Evolutionary conservation across 2,888 invertebrate genomes (phyloP).

Genomic region (Trachelus stipa): DNA sequence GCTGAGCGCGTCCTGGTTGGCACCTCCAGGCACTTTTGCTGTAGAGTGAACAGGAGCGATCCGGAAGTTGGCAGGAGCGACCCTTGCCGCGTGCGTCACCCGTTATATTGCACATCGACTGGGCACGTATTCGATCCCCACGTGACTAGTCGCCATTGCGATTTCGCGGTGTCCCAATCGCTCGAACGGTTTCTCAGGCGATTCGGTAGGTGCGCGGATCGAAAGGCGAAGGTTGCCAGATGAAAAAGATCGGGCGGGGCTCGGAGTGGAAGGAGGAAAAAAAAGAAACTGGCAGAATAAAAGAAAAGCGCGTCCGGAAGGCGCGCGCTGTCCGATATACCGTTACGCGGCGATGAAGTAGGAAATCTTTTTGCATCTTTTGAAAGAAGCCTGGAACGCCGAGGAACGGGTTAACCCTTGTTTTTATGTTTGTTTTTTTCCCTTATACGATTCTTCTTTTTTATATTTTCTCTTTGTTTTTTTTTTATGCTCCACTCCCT

Average conservation of each 20-base stretch:
- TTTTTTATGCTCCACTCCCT: background rate
- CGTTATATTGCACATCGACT: too few relatives aligned
- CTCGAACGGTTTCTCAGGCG: too few relatives aligned
- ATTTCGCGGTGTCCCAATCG: too few relatives aligned
- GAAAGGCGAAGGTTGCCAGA: background rate
- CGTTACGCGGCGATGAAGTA: constrained; percentile 33
- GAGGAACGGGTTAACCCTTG: constrained; percentile 41
- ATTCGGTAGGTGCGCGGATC: background rate
- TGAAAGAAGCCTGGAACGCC: constrained; percentile 5
- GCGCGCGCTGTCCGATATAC: constrained; percentile 23
- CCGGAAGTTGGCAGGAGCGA: too few relatives aligned
- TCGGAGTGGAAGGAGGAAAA: constrained; percentile 42
- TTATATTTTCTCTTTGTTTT: background rate
- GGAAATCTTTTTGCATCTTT: constrained; percentile 33
- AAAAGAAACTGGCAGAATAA: background rate
- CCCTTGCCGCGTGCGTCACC: too few relatives aligned
- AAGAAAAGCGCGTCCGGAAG: constrained; percentile 2
- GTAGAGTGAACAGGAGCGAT: too few relatives aligned
- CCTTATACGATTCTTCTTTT: background rate
- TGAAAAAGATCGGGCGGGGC: background rate
- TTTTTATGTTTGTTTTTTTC: constrained; percentile 46
- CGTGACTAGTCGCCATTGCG: too few relatives aligned
- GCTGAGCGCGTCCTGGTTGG: too few relatives aligned
- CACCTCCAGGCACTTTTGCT: too few relatives aligned
- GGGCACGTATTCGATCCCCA: too few relatives aligned